Evolutionary conservation across 2,113 vertebrate genomes (phyloP), one percentile per base, ranked within the genome.

Genomic region (Riparia riparia): DNA sequence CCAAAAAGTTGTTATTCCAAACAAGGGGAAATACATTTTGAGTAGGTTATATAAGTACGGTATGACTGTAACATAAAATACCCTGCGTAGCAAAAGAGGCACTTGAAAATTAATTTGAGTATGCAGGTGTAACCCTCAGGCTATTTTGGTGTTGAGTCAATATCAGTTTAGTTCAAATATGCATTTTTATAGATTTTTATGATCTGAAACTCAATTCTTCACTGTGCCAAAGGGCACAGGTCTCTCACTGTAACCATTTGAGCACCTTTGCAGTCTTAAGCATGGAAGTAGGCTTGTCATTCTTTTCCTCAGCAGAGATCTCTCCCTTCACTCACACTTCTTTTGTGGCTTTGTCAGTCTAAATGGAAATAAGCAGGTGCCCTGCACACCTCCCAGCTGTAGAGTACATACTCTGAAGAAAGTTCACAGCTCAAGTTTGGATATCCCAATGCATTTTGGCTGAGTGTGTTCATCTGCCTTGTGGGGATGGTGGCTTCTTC

Each of bases 61-160:
- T 94, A 78, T 69, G 65, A 89, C 86, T 58, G 81, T 91, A 85
- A 84, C 93, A 72, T 86, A 95, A 96, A 93, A 94, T 45, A 82
- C 65, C 71, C 77, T 83, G 84, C 85, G 49, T 61, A 94, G 83
- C 92, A 83, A 68, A 82, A 96, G 95, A 95, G 95, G 92, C 80
- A 93, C 96, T 96, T 96, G 86, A 95, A 95, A 96, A 96, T 96
- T 97, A 96, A 86, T 97, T 96, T 53, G 86, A 94, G 96, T 95
- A 39, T 95, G 94, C 96, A 97, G 96, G 96, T 96, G 96, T 96
- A 96, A 95, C 88, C 90, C 92, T 96, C 65, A 93, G 92, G 89
- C 90, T 96, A 89, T 96, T 94, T 94, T 96, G 77, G 90, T 95
- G 73, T 93, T 86, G 69, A 89, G 58, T 96, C 89, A 94, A 92